phyloP scores from a whole-genome alignment of 2,888 invertebrate genomes.

The Spatulosminthurus flaviceps region DNA sequence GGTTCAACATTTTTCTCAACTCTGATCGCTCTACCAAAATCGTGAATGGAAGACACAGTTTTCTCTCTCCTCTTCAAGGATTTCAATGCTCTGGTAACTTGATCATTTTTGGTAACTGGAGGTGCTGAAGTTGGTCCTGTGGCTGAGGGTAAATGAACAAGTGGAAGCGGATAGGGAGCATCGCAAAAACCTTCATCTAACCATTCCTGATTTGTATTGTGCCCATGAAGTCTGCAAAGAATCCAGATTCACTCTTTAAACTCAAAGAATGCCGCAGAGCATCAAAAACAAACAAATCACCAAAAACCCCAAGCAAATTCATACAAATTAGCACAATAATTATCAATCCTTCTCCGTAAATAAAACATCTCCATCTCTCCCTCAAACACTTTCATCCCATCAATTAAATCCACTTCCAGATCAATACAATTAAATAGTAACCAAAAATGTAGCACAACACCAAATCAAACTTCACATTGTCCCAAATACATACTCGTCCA shows the following conservation, averaged over 20 bases:
- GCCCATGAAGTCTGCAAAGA: conserved; percentile 34
- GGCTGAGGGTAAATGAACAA: conserved; percentile 15
- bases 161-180: not conserved
- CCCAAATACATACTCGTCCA: not conserved
- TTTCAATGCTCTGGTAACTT: not conserved
- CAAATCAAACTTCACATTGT: not conserved
- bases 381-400: too few relatives aligned
- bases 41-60: not conserved
- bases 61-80: not conserved
- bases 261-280: too few relatives aligned
- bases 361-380: too few relatives aligned
- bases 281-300: too few relatives aligned
- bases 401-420: too few relatives aligned
- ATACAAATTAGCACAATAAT: too few relatives aligned
- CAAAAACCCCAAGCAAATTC: too few relatives aligned
- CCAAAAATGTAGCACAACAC: not conserved
- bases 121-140: not conserved
- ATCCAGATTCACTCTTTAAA: not conserved
- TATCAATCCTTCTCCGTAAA: too few relatives aligned
- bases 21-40: conserved; percentile 16
- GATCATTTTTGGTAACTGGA: not conserved
- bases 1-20: conserved; percentile 24
- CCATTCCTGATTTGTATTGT: conserved; percentile 46
- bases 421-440: not conserved
- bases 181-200: conserved; percentile 46